phyloP scores from a whole-genome alignment of 2,888 invertebrate species.

The Drosophila leonis region DNA sequence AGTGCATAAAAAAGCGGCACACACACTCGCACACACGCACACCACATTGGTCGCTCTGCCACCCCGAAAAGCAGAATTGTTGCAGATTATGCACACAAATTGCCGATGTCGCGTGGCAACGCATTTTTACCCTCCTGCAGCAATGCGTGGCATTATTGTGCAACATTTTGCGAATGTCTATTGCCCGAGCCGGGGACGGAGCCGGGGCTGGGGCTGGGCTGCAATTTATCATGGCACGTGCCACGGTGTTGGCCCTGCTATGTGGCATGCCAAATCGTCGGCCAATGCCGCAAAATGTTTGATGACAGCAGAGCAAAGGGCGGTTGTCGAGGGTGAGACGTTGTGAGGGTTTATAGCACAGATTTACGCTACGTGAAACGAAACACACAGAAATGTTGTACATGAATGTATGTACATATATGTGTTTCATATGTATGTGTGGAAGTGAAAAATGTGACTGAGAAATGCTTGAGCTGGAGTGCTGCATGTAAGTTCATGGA shows the following conservation, averaged over 20 bases:
- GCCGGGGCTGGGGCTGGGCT: constrained; percentile 15
- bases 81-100: constrained; percentile 48
- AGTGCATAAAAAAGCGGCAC: constrained; percentile 55
- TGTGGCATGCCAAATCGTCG: constrained; percentile 55
- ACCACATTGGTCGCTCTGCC: constrained; percentile 30
- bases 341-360: not conserved
- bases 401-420: not conserved
- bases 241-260: constrained; percentile 14
- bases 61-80: constrained; percentile 32
- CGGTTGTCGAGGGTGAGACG: constrained; percentile 29
- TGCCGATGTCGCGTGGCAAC: constrained; percentile 53
- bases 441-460: not conserved
- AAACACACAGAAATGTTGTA: not conserved
- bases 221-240: constrained; percentile 61
- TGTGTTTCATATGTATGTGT: not conserved
- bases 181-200: constrained; percentile 7
- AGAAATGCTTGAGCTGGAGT: constrained; percentile 7
- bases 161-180: constrained; percentile 47
- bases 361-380: constrained; percentile 16
- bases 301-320: constrained; percentile 45
- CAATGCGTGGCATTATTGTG: constrained; percentile 32
- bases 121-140: constrained; percentile 37
- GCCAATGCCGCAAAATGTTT: constrained; percentile 52
- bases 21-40: constrained; percentile 13
- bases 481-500: not conserved